Base-by-base conservation (phyloP, 1,140 invertebrate species). In the Laupala kohalensis region DNA sequence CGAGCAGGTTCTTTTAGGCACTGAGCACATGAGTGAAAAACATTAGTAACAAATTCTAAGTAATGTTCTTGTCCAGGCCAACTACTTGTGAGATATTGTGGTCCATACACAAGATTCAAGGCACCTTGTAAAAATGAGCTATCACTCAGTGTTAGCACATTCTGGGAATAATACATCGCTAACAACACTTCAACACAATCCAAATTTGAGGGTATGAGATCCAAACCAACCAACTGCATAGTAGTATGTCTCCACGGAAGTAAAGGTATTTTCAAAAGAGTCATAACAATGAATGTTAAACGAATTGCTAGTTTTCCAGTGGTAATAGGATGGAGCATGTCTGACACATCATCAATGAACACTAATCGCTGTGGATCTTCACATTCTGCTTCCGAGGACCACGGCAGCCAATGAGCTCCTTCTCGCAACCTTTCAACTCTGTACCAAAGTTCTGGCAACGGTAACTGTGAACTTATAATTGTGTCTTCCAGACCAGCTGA, bases 401-500 rank as follows among this genome's bases (percentile, higher is more conserved):
- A 78, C 30, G 86, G 81, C 13, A 87, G 78, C 81, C 86, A 90
- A 76, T 87, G 84, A 70, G 83, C 86, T 15, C 83, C 80, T 76
- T 88, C 85, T 25, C 88, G 81, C 19, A 90, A 76, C 6, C 82
- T 84, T 76, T 90, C 89, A 25, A 87, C 81, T 72, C 88, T 81
- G 25, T 87, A 78, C 88, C 88, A 90, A 27, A 90, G 79, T 75
- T 89, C 85, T 74, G 87, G 84, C 73, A 89, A 80, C 4, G 88
- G 88, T 70, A 89, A 77, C 71, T 84, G 83, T 5, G 87, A 88
- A 28, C 81, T 81, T 65, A 89, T 77, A 72, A 89, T 83, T 5
- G 85, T 75, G 77, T 89, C 87, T 78, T 90, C 88, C 77, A 86
- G 81, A 30, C 85, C 85, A 68, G 28, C 67, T 68, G 24, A 27